Base-by-base conservation (phyloP, 2,113 vertebrate genomes). In the Gymnogyps californianus region DNA sequence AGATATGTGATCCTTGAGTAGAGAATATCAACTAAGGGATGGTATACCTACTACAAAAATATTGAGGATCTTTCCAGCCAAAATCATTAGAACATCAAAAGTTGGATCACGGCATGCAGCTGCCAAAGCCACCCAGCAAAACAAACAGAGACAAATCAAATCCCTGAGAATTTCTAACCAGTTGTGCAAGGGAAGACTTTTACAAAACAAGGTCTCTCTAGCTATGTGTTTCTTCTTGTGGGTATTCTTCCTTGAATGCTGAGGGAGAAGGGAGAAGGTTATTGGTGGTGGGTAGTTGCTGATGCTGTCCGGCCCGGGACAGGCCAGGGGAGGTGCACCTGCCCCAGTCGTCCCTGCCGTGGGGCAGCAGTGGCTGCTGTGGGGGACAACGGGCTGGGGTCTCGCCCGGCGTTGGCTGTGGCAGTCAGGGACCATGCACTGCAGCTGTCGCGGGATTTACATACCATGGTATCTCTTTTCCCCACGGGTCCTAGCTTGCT, bases 291-390 rank as follows among this genome's bases (percentile, higher is more conserved):
- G 2, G n/a, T 34, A 32, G 10, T 1, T 71, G 64, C 16, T 44
- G 32, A 34, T 66, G 22, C 13, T n/a, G 7, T 26, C 28, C 12
- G 4, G 18, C 21, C 28, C 0, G 0, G 47, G 18, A 32, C 25
- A n/a, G n/a, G n/a, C 0, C 47, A 13, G 11, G 18, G 24, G 8
- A 51, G 13, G 12, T 55, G 29, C 6, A 4, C 11, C 18, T 1
- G 1, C 7, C 28, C 7, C 6, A 4, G 10, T 10, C 0, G 0
- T 55, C n/a, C 42, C 57, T 2, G 6, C 44, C 1, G 0, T 25
- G 34, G 16, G 36, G 17, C 44, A 84, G 42, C 14, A 54, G 49
- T 57, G 36, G 14, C 47, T 62, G n/a, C 59, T 57, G 16, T 17
- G 28, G 46, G 18, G 29, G 13, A 9, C 17, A 13, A 14, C 0